These are phyloP conservation scores for Linurgus olivaceus DNA, from an alignment of 2,797 vertebrate species.

Conservation along the genomic window DNA sequence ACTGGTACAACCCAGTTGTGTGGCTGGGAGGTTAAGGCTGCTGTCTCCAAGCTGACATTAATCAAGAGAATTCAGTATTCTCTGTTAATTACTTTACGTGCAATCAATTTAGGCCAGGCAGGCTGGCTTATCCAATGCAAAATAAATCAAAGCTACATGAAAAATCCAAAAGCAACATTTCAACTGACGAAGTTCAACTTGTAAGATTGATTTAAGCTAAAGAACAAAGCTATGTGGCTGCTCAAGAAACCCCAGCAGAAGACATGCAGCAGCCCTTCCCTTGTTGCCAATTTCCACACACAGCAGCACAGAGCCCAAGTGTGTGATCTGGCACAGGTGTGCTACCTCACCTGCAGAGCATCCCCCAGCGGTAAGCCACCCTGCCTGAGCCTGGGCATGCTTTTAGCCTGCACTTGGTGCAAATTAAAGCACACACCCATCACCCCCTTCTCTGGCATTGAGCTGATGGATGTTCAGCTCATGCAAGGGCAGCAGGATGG, in stretches of 20 bases:
- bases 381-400: accelerated
- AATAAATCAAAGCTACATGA: conserved; percentile 65
- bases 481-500: accelerated
- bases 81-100: background rate
- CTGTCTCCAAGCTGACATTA: conserved; percentile 32
- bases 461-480: background rate
- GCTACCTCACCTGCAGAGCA: background rate
- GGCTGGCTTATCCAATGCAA: conserved; percentile 4
- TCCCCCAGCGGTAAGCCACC: background rate
- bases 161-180: conserved; percentile 34
- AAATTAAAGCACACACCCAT: background rate
- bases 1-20: background rate
- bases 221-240: background rate
- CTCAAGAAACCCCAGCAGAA: background rate
- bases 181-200: conserved; percentile 21
- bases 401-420: background rate
- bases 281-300: background rate
- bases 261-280: background rate
- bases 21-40: background rate
- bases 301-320: background rate
- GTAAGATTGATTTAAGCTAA: background rate
- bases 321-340: background rate
- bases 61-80: conserved; percentile 37
- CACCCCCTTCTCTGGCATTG: background rate
- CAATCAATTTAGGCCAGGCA: conserved; percentile 15